Conservation (phyloP, 2,888 invertebrate species). For the Carpatolechia fugitivella region DNA sequence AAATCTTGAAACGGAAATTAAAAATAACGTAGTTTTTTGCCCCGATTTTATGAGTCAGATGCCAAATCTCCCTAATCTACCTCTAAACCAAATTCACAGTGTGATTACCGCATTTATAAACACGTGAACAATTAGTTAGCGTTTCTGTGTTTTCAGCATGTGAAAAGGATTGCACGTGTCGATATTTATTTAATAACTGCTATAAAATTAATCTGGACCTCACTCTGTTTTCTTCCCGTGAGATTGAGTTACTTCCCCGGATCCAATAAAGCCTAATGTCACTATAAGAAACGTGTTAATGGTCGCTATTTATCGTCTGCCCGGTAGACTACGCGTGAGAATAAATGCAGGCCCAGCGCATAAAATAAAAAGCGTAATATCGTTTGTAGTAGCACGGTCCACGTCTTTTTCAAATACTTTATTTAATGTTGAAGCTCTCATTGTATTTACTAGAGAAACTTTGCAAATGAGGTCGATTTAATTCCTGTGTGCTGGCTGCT, state of each 20-base stretch:
- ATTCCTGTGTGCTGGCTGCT: neutral
- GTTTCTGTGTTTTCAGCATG: too few relatives aligned
- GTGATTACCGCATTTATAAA: too few relatives aligned
- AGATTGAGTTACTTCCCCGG: conserved; percentile 54
- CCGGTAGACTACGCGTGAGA: conserved; percentile 37
- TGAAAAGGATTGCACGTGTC: too few relatives aligned
- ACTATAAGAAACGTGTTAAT: conserved; percentile 66
- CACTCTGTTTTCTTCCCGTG: conserved; percentile 42
- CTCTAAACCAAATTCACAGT: neutral
- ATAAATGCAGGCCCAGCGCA: conserved; percentile 36
- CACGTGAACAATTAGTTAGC: too few relatives aligned
- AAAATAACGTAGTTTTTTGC: too few relatives aligned
- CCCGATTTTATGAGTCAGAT: too few relatives aligned
- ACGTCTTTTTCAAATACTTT: conserved; percentile 10
- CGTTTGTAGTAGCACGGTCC: conserved; percentile 7
- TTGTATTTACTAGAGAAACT: conserved; percentile 8
- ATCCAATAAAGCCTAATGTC: conserved; percentile 63
- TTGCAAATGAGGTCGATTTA: conserved; percentile 10
- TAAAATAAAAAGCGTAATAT: conserved; percentile 10
- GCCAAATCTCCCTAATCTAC: too few relatives aligned
- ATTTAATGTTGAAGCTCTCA: conserved; percentile 10
- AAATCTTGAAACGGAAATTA: too few relatives aligned
- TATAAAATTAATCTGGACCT: conserved; percentile 43
- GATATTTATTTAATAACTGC: conserved; percentile 27
- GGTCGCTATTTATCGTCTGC: conserved; percentile 54